phyloP scores from a whole-genome alignment of 2,888 invertebrate species.

The Ptychoptera contaminata region DNA sequence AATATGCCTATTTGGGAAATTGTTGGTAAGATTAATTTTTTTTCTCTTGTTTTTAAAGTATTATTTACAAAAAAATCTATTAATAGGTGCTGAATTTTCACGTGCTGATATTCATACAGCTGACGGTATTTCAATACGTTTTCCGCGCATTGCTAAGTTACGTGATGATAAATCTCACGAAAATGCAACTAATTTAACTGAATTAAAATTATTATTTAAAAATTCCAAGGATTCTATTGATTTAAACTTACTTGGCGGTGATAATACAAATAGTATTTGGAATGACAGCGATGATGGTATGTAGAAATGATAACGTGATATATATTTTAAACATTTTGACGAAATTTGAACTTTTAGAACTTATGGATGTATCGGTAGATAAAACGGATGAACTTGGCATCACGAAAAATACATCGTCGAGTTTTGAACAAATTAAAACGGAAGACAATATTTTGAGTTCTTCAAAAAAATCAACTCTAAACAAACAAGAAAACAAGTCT shows the following conservation, averaged over 20 bases:
- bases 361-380: no score
- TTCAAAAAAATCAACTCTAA: no score
- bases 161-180: conserved; percentile 74
- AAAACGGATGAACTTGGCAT: no score
- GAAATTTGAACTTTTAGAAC: no score
- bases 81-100: conserved; percentile 63
- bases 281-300: neutral
- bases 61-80: no score
- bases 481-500: no score
- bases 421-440: no score
- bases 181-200: conserved; percentile 63
- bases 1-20: conserved; percentile 90
- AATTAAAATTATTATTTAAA: conserved; percentile 50
- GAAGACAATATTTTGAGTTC: no score
- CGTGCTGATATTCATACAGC: conserved; percentile 78
- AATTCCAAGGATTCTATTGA: conserved; percentile 39
- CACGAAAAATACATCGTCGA: no score
- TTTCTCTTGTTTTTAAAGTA: neutral
- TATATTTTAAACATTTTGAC: no score
- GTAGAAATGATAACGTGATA: no score
- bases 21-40: conserved; percentile 38
- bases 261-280: conserved; percentile 13
- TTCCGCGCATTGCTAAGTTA: conserved; percentile 74
- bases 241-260: conserved; percentile 23
- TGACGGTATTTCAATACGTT: conserved; percentile 82